Evolutionary conservation across 2,888 invertebrate genomes (phyloP).

Genomic region (Tenodera sinensis): DNA sequence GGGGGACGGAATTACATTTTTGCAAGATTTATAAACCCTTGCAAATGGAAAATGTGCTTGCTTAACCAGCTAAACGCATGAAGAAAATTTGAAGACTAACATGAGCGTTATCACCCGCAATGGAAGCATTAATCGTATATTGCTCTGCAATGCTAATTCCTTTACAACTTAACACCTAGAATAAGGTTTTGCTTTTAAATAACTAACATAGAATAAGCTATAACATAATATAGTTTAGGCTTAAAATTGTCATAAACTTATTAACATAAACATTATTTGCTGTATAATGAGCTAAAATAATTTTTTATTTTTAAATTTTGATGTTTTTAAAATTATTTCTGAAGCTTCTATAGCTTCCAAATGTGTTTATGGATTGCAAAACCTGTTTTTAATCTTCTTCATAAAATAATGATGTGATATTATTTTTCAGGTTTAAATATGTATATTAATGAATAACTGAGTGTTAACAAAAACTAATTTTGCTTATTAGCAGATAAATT

Average conservation of each 20-base stretch:
- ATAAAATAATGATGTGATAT: background rate
- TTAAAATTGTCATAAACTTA: background rate
- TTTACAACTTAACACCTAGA: background rate
- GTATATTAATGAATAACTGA: background rate
- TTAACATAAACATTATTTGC: too few relatives aligned
- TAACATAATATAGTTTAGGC: background rate
- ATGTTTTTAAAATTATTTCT: too few relatives aligned
- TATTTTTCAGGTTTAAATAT: constrained; percentile 17
- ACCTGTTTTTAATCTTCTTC: background rate
- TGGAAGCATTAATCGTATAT: background rate
- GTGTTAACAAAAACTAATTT: background rate
- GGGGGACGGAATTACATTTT: background rate
- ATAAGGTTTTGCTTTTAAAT: background rate
- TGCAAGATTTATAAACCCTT: background rate
- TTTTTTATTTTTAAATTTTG: too few relatives aligned
- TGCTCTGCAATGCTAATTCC: constrained; percentile 25
- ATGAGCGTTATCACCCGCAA: background rate
- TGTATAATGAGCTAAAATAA: too few relatives aligned
- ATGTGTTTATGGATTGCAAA: background rate
- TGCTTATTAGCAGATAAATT: background rate
- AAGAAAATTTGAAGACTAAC: constrained; percentile 4
- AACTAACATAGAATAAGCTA: background rate
- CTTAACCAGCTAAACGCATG: constrained; percentile 7
- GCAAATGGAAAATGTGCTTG: constrained; percentile 8
- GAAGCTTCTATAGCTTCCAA: background rate